A percentile compares a stretch with the other conserved stretches of the same genome.
phyloP scores from a whole-genome alignment of 2,113 vertebrate species.

The Hucho hucho region DNA sequence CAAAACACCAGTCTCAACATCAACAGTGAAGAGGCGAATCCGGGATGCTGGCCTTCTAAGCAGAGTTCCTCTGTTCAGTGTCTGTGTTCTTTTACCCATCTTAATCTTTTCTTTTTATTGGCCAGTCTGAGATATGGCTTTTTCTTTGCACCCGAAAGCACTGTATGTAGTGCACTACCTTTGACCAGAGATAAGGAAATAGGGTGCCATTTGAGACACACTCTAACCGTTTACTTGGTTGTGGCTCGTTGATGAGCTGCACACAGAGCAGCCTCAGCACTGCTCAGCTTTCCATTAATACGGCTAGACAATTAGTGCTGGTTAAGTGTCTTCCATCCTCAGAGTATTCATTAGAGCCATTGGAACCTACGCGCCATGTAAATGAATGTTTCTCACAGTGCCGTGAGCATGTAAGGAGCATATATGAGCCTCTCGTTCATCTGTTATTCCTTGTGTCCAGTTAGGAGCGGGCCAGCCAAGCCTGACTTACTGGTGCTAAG shows the following conservation, averaged over 20 bases:
- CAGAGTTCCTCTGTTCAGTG: too few species aligned
- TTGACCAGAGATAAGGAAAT: too few species aligned
- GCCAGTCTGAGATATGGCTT: too few species aligned
- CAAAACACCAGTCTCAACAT: too few species aligned
- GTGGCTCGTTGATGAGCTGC: neutral
- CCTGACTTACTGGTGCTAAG: neutral
- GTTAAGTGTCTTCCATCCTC: neutral
- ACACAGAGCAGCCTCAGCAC: neutral
- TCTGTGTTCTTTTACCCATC: too few species aligned
- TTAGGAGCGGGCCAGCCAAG: neutral
- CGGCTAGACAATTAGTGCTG: neutral
- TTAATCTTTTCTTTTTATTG: too few species aligned
- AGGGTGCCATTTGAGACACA: too few species aligned
- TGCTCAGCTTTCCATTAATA: slow-evolving; percentile 2
- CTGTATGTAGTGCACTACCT: too few species aligned
- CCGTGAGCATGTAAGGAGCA: neutral
- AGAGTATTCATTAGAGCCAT: neutral
- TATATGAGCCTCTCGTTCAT: neutral
- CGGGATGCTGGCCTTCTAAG: too few species aligned
- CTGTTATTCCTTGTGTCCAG: neutral
- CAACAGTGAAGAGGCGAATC: too few species aligned
- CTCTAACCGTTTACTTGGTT: neutral
- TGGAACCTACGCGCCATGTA: neutral
- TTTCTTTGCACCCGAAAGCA: too few species aligned
- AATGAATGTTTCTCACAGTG: neutral